phyloP scores from a whole-genome alignment of 1,140 invertebrate species.

The Pogonognathellus flavescens region DNA sequence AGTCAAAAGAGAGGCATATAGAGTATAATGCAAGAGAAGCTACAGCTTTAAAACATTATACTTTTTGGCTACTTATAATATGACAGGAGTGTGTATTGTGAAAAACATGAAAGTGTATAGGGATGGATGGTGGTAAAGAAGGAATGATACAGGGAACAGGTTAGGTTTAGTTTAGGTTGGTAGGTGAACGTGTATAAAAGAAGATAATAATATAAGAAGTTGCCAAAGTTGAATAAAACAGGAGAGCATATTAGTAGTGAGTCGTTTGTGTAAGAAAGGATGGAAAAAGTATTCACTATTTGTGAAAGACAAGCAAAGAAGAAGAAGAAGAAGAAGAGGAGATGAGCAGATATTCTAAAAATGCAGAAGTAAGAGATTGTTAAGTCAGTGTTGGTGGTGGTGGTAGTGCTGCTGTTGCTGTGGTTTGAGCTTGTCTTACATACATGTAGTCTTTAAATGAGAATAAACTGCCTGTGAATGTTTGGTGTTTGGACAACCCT shows the following conservation, averaged over 20 bases:
- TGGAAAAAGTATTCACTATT: not conserved
- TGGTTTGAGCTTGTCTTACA: not conserved
- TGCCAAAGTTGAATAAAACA: not conserved
- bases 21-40: too few relatives aligned
- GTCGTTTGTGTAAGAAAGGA: not conserved
- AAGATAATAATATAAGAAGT: not conserved
- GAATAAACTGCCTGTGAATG: not conserved
- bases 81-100: too few relatives aligned
- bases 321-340: constrained; percentile 3
- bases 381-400: constrained; percentile 13
- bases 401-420: not conserved
- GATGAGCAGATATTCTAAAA: constrained; percentile 32
- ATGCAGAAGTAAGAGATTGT: constrained; percentile 33
- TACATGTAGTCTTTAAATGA: not conserved
- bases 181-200: not conserved
- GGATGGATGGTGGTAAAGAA: too few relatives aligned
- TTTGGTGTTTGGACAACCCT: constrained; percentile 41
- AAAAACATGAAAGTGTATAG: too few relatives aligned
- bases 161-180: too few relatives aligned
- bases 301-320: not conserved
- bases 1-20: too few relatives aligned
- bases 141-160: too few relatives aligned
- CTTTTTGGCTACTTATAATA: too few relatives aligned
- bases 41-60: too few relatives aligned
- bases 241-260: not conserved